A percentile compares a stretch with the other conserved stretches of the same genome.
Evolutionary conservation across 2,113 vertebrate species (phyloP).

Genomic region (Dipodomys merriami): DNA sequence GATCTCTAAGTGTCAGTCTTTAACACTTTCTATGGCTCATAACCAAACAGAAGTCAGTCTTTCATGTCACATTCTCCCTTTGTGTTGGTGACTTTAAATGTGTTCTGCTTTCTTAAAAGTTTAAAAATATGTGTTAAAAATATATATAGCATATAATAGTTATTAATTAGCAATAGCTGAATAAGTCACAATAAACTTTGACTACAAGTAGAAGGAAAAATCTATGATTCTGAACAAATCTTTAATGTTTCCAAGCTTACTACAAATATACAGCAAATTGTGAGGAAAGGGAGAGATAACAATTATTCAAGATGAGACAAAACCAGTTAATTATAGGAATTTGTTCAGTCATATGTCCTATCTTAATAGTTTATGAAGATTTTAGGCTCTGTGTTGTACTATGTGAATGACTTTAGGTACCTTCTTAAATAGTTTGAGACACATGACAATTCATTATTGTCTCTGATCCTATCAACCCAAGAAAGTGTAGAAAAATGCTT

Average conservation of each 20-base stretch:
- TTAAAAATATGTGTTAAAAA: slow-evolving; percentile 5
- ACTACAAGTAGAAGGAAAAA: background rate
- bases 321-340: slow-evolving; percentile 18
- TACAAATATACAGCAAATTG: background rate
- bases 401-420: slow-evolving; percentile 1
- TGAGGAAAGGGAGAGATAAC: background rate
- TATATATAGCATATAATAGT: background rate
- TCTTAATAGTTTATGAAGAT: slow-evolving; percentile 8
- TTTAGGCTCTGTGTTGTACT: background rate
- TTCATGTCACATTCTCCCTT: background rate
- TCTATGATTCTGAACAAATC: background rate
- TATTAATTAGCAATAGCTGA: background rate
- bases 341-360: slow-evolving; percentile 15
- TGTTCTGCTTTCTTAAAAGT: background rate
- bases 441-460: background rate
- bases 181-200: background rate
- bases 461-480: slow-evolving; percentile 1
- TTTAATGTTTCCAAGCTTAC: slow-evolving; percentile 7
- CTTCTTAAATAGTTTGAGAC: slow-evolving; percentile 42
- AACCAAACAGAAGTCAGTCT: background rate
- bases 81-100: background rate
- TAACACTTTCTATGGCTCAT: background rate
- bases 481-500: slow-evolving; percentile 24
- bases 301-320: background rate
- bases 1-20: background rate